Percentiles rank a stretch among this genome's conserved stretches.
Evolutionary conservation across 1,140 invertebrate genomes (phyloP).

Genomic region (Drosophila sturtevanti): DNA sequence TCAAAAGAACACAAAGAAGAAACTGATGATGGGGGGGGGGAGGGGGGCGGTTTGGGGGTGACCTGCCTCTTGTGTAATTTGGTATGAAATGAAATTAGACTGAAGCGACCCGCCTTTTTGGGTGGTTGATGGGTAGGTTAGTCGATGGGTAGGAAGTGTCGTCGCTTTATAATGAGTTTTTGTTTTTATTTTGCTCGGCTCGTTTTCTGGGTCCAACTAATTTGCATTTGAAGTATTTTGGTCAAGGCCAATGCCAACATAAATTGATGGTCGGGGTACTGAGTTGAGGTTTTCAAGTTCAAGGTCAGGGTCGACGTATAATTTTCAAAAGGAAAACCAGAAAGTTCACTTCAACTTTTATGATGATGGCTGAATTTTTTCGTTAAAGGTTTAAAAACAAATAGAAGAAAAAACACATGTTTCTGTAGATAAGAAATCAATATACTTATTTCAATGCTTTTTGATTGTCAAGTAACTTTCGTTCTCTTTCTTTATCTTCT

Average conservation of each 20-base stretch:
- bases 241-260: conserved; percentile 69
- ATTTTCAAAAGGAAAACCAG: not conserved
- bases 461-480: too few species aligned
- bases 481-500: too few species aligned
- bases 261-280: conserved; percentile 41
- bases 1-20: not conserved
- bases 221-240: conserved; percentile 67
- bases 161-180: conserved; percentile 71
- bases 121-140: not conserved
- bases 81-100: conserved; percentile 74
- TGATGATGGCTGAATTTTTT: not conserved
- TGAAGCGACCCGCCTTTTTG: conserved; percentile 2
- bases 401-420: not conserved
- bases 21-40: too few species aligned
- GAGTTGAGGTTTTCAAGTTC: not conserved
- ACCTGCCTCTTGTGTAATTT: conserved; percentile 56
- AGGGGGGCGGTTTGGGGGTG: too few species aligned
- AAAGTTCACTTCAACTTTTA: not conserved
- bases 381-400: conserved; percentile 24
- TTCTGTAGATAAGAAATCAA: too few species aligned
- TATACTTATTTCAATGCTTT: too few species aligned
- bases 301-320: conserved; percentile 33
- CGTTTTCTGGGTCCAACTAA: conserved; percentile 49
- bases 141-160: conserved; percentile 15
- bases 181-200: conserved; percentile 61